These are phyloP conservation scores for Phanerotoma sp. DNA, from an alignment of 2,888 invertebrate species.

Conservation along the genomic window DNA sequence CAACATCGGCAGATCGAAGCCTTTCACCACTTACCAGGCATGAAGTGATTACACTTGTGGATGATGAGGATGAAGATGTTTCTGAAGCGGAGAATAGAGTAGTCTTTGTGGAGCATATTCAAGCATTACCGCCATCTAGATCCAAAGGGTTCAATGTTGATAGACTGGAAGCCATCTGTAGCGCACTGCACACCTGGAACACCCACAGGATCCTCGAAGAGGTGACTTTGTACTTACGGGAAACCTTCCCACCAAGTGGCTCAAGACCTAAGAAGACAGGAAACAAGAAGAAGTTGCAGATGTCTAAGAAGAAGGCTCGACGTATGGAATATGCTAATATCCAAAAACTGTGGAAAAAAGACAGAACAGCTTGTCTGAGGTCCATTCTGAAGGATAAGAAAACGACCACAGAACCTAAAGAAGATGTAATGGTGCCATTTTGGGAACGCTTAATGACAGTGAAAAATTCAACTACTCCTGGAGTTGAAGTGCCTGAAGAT, in stretches of 20 bases:
- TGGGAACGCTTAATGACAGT: conserved; percentile 23
- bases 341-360: conserved; percentile 24
- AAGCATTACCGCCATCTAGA: no score
- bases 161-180: background rate
- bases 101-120: no score
- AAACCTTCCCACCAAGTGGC: conserved; percentile 3
- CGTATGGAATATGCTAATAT: conserved; percentile 23
- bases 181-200: background rate
- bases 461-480: background rate
- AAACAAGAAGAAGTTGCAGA: no score
- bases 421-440: conserved; percentile 2
- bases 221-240: conserved; percentile 17
- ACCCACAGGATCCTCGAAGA: conserved; percentile 9
- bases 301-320: conserved; percentile 5
- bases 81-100: no score
- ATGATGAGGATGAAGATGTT: no score
- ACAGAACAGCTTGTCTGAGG: conserved; percentile 12
- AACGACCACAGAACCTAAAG: background rate
- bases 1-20: no score
- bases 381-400: conserved; percentile 16
- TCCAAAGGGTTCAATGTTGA: no score
- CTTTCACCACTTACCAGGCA: no score
- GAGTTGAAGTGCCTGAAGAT: background rate
- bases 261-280: background rate
- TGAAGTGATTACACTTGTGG: no score